Evolutionary conservation across 2,888 invertebrate species (phyloP).

Genomic region (Apodemia mormo): DNA sequence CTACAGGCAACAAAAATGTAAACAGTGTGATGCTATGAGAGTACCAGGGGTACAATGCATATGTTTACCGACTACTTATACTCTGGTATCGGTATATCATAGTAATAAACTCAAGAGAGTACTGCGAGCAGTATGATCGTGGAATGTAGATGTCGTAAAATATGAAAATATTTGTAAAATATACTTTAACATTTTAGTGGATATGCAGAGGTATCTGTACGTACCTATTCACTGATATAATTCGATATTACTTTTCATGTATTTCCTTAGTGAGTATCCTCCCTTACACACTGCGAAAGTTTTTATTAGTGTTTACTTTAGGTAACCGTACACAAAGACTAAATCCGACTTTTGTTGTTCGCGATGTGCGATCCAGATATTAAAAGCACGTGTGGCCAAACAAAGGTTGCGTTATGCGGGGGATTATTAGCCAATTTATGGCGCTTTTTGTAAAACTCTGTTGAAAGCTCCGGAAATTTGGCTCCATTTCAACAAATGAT

Average conservation of each 20-base stretch:
- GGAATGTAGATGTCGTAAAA: too few species aligned
- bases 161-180: too few species aligned
- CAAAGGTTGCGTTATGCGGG: slow-evolving; percentile 82
- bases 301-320: slow-evolving; percentile 76
- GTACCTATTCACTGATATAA: too few species aligned
- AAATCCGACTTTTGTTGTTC: slow-evolving; percentile 72
- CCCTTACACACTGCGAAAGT: slow-evolving; percentile 47
- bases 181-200: too few species aligned
- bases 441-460: slow-evolving; percentile 79
- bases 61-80: too few species aligned
- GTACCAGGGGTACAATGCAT: too few species aligned
- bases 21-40: too few species aligned
- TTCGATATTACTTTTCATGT: not conserved
- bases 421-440: slow-evolving; percentile 82
- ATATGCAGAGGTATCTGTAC: too few species aligned
- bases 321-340: slow-evolving; percentile 67
- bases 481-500: slow-evolving; percentile 81
- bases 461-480: slow-evolving; percentile 80
- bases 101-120: too few species aligned
- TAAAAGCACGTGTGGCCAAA: slow-evolving; percentile 82
- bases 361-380: slow-evolving; percentile 62
- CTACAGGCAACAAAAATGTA: too few species aligned
- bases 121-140: too few species aligned
- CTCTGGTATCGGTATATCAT: too few species aligned
- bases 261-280: not conserved